Evolutionary conservation across 1,140 invertebrate species (phyloP), one percentile per base, ranked within the genome.

Genomic region (Lepidurus apus): DNA sequence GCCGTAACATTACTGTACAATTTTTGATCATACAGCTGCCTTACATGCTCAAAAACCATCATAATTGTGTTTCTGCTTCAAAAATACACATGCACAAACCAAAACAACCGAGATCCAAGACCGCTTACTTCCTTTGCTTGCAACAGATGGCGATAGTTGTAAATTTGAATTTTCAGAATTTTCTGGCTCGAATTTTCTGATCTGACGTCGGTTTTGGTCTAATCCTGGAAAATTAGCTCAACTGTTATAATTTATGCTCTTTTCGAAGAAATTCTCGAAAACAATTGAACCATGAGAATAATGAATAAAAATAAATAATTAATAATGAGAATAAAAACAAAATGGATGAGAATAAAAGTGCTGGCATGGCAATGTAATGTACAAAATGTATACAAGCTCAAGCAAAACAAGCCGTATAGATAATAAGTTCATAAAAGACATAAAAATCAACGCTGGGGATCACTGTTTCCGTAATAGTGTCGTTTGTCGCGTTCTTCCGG

Each of bases 21-120:
- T 44, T 84, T 84, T 45, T 84, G 83, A 42, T 86, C 85, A 77
- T 85, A 84, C 11, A 87, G 80, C 34, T 83, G 81, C 47, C 85
- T 84, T 7, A 87, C 81, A 75, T 87, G 83, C 53, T 87, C 85
- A 80, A 83, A 86, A 26, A 86, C 78, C 80, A 81, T 83, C 84
- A 85, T 85, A 11, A 77, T 47, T 42, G 65, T 9, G 53, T 65
- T 65, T 17, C 9, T 65, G 17, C 21, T 11, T 65, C 21, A 13
- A 21, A 65, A 65, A n/a, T 4, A 65, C 7, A 65, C 9, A 65
- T 7, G 17, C 21, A 65, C 5, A 34, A 34, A 34, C 34, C 34
- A 34, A 34, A 34, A 34, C 34, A 34, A 34, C 34, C 34, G 2
- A 4, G 34, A 34, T 0, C 34, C 34, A 34, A 34, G 3, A 34